phyloP scores from a whole-genome alignment of 2,888 invertebrate species.

The Protonemura montana region DNA sequence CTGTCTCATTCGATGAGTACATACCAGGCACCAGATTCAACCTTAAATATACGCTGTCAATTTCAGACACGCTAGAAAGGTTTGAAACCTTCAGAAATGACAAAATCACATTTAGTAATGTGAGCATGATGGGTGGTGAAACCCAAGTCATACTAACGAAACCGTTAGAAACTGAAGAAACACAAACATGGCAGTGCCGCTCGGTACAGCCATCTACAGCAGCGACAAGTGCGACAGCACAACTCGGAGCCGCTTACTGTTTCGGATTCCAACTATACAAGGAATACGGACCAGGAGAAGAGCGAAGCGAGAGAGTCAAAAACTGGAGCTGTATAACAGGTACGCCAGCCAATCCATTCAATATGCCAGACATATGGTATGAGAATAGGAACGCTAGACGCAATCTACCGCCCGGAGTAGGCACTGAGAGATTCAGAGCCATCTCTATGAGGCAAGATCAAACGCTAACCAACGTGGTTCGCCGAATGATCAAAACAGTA shows the following conservation, averaged over 20 bases:
- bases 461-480: not conserved
- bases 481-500: slow-evolving; percentile 32
- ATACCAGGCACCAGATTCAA: slow-evolving; percentile 51
- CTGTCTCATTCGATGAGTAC: slow-evolving; percentile 51
- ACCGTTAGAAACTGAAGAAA: slow-evolving; percentile 50
- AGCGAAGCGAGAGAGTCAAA: slow-evolving; percentile 39
- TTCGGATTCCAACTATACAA: slow-evolving; percentile 52
- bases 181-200: slow-evolving; percentile 48
- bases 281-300: slow-evolving; percentile 51
- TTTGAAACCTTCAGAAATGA: slow-evolving; percentile 51
- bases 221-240: slow-evolving; percentile 51
- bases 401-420: slow-evolving; percentile 48
- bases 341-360: slow-evolving; percentile 43
- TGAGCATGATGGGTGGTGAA: slow-evolving; percentile 51
- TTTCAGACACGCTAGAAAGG: slow-evolving; percentile 51
- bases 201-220: slow-evolving; percentile 51
- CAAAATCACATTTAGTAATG: slow-evolving; percentile 51
- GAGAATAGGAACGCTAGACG: slow-evolving; percentile 48
- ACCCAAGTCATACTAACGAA: slow-evolving; percentile 51
- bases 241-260: slow-evolving; percentile 51
- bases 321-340: slow-evolving; percentile 42
- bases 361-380: slow-evolving; percentile 49
- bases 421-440: slow-evolving; percentile 43
- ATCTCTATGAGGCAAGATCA: slow-evolving; percentile 41
- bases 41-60: slow-evolving; percentile 47